phyloP scores from a whole-genome alignment of 2,888 invertebrate genomes.

The Sminthurinus aureus region DNA sequence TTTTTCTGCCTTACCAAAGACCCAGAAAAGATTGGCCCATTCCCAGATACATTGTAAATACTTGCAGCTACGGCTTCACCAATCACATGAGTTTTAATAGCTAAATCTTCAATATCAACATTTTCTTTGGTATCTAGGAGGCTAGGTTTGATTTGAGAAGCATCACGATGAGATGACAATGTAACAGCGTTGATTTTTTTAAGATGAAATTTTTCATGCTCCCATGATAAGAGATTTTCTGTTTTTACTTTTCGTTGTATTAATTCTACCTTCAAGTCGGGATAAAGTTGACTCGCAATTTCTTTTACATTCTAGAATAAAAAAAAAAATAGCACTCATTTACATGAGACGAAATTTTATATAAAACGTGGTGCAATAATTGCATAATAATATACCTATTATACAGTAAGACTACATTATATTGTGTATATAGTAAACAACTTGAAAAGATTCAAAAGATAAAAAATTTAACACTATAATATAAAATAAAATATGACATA shows the following conservation, averaged over 20 bases:
- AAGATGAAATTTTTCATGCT: slow-evolving; percentile 95
- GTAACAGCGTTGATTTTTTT: slow-evolving; percentile 67
- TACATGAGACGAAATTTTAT: too few species aligned
- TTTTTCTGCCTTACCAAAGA: slow-evolving; percentile 71
- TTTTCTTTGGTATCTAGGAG: slow-evolving; percentile 72
- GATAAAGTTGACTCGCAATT: slow-evolving; percentile 65
- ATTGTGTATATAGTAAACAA: too few species aligned
- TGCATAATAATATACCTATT: too few species aligned
- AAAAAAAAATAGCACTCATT: too few species aligned
- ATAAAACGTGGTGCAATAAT: too few species aligned
- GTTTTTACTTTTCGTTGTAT: slow-evolving; percentile 96
- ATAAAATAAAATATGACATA: slow-evolving; percentile 57
- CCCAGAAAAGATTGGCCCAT: slow-evolving; percentile 73
- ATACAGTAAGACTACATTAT: too few species aligned
- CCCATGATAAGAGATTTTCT: slow-evolving; percentile 92
- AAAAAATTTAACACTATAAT: neutral
- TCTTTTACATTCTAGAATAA: slow-evolving; percentile 74
- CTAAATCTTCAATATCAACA: slow-evolving; percentile 69
- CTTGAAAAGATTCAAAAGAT: too few species aligned
- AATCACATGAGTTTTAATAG: slow-evolving; percentile 75
- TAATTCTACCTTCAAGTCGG: slow-evolving; percentile 69
- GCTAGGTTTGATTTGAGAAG: slow-evolving; percentile 53
- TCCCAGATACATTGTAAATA: slow-evolving; percentile 75
- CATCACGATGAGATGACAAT: slow-evolving; percentile 50
- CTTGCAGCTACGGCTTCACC: slow-evolving; percentile 86